phyloP scores from a whole-genome alignment of 2,113 vertebrate genomes.

The Urocitellus parryii region DNA sequence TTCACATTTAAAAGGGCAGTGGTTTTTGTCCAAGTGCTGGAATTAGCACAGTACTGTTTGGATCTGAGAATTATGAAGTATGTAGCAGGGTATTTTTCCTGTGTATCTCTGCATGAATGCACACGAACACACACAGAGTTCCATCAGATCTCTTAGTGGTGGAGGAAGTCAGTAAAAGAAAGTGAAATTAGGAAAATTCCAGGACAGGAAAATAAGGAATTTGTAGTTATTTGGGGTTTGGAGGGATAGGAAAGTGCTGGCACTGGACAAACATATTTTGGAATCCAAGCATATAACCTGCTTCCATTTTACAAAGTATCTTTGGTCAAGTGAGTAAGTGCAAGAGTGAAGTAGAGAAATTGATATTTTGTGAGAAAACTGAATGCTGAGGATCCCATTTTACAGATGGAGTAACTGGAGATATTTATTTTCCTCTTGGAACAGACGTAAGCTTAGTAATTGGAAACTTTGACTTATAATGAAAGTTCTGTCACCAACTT shows the following conservation, averaged over 20 bases:
- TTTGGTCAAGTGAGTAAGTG: conserved; percentile 53
- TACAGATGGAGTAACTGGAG: conserved; percentile 59
- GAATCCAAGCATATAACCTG: background rate
- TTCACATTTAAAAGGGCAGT: background rate
- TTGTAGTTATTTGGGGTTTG: background rate
- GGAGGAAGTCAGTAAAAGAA: background rate
- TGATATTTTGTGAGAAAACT: conserved; percentile 51
- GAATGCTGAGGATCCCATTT: conserved; percentile 47
- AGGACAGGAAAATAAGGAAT: background rate
- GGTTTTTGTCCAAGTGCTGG: background rate
- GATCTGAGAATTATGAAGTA: conserved; percentile 10
- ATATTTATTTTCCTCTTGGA: conserved; percentile 11
- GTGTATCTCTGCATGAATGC: background rate
- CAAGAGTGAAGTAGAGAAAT: conserved; percentile 20
- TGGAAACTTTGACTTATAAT: conserved; percentile 61
- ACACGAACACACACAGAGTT: background rate
- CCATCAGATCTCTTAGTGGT: background rate
- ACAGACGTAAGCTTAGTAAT: conserved; percentile 1
- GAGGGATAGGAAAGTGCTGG: background rate
- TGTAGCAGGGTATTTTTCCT: background rate
- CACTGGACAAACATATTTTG: conserved; percentile 22
- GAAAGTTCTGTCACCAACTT: conserved; percentile 14
- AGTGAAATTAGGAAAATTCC: conserved; percentile 26
- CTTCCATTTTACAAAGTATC: conserved; percentile 30
- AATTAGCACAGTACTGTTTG: background rate